Percentiles rank a stretch among this genome's conserved stretches.
phyloP scores from a whole-genome alignment of 2,888 invertebrate species.

The Drosophila prostipennis region DNA sequence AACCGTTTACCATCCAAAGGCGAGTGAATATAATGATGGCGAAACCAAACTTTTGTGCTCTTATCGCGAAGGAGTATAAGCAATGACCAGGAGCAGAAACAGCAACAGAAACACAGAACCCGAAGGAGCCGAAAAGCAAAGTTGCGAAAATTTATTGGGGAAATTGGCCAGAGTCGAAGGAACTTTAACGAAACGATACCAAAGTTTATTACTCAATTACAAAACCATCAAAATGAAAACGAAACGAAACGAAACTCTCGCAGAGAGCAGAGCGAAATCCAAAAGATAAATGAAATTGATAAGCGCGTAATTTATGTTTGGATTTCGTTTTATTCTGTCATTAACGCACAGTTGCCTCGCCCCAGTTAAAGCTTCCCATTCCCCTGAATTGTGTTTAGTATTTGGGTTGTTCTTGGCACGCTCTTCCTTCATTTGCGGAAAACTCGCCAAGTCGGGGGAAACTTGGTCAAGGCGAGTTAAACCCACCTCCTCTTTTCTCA shows the following conservation, averaged over 20 bases:
- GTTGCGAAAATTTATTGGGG: slow-evolving; percentile 47
- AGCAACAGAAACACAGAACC: neutral
- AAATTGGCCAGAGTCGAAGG: slow-evolving; percentile 37
- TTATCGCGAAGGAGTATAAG: slow-evolving; percentile 18
- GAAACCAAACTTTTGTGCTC: slow-evolving; percentile 17
- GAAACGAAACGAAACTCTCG: slow-evolving; percentile 42
- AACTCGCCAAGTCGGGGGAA: slow-evolving; percentile 8
- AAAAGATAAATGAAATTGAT: slow-evolving; percentile 81
- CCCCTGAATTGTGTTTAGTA: slow-evolving; percentile 4
- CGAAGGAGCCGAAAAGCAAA: slow-evolving; percentile 15
- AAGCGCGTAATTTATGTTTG: slow-evolving; percentile 80
- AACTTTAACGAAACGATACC: slow-evolving; percentile 62
- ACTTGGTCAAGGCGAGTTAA: slow-evolving; percentile 46
- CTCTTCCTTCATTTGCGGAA: slow-evolving; percentile 16
- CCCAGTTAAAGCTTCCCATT: slow-evolving; percentile 24
- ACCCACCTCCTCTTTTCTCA: neutral
- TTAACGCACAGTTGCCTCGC: slow-evolving; percentile 71
- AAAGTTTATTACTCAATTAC: slow-evolving; percentile 81
- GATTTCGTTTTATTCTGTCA: slow-evolving; percentile 80
- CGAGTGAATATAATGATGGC: slow-evolving; percentile 16
- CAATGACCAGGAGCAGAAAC: slow-evolving; percentile 5
- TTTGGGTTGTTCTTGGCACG: slow-evolving; percentile 36
- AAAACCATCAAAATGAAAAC: slow-evolving; percentile 75
- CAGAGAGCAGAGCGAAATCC: slow-evolving; percentile 62
- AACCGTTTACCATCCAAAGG: neutral